Percentiles rank a stretch among this genome's conserved stretches.
Conservation (phyloP, 2,888 invertebrate species). For the Megalurothrips usitatus region DNA sequence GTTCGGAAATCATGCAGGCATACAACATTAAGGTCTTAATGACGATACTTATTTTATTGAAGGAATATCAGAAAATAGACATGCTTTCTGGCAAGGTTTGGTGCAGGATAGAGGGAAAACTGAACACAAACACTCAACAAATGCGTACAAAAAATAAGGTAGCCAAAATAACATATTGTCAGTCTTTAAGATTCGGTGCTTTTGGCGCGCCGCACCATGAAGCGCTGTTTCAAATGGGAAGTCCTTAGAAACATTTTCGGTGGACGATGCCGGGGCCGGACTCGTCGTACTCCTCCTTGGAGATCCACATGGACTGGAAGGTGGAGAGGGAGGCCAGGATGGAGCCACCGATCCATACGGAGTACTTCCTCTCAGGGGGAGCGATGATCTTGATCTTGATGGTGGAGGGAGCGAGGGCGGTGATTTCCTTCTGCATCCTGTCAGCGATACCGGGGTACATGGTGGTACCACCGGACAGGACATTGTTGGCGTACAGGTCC, state of each 20-base stretch:
- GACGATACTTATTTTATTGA: background rate
- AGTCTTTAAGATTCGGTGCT: background rate
- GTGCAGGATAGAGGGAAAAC: background rate
- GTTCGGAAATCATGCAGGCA: too few species aligned
- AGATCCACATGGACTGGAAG: conserved; percentile 92
- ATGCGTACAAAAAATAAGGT: background rate
- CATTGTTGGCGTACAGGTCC: conserved; percentile 90
- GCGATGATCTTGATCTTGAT: conserved; percentile 95
- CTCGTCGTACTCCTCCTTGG: conserved; percentile 85
- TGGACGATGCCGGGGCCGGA: conserved; percentile 73
- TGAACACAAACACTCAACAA: background rate
- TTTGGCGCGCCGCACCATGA: background rate
- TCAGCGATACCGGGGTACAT: conserved; percentile 88
- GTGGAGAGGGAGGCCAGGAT: conserved; percentile 83
- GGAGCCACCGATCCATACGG: conserved; percentile 87
- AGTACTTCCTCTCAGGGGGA: conserved; percentile 85
- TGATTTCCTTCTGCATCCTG: conserved; percentile 87
- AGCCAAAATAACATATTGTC: background rate
- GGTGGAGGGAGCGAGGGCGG: conserved; percentile 82
- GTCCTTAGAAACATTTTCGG: conserved; percentile 65
- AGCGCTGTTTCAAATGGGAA: background rate
- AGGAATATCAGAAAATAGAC: too few species aligned
- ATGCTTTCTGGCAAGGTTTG: too few species aligned
- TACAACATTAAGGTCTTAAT: too few species aligned
- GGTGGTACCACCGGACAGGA: conserved; percentile 84